Evolutionary conservation across 2,797 vertebrate species (phyloP), one percentile per base, ranked within the genome.

Genomic region (Epinephelus coioides): DNA sequence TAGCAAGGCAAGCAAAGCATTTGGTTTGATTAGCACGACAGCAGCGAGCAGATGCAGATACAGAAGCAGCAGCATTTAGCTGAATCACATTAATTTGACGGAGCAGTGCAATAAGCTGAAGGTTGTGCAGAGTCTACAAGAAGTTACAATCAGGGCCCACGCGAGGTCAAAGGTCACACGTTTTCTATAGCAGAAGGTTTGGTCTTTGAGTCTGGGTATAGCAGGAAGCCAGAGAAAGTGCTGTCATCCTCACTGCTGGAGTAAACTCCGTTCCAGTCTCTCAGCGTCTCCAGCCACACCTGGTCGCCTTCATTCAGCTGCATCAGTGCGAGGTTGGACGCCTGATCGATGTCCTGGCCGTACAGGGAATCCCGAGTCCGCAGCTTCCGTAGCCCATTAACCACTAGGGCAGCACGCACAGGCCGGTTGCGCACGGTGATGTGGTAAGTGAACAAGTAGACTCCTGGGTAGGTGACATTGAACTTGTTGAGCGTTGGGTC

Each of bases 241-340:
- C 97, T 98, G 88, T 99, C 97, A 0, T 99, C 98, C 81, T 99
- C 98, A 0, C 95, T 94, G 17, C 98, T 96, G 54, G 95, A 97
- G 7, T 98, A 99, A 60, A 99, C 78, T 0, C 98, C 98, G 6
- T 99, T 99, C 97, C 98, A 99, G 84, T 99, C 98, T 84, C 97
- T 94, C 0, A 96, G 93, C 0, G 97, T 97, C 90, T 99, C 98
- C 86, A 99, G 90, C 98, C 98, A 99, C 77, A 99, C 97, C 73
- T 97, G 97, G 86, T 99, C 98, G 0, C 97, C 97, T 0, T 71
- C 87, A 0, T 62, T 90, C 65, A 99, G 89, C 83, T 94, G 97
- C 82, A 99, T 89, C 82, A 99, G 83, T 0, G 95, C 94, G 3
- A 98, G 95, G 87, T 97, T 97, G 76, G 97, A 99, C 0, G 97